Percentiles rank a stretch among this genome's conserved stretches.
Evolutionary conservation across 2,888 invertebrate genomes (phyloP).

Genomic region (Unio delphinus): DNA sequence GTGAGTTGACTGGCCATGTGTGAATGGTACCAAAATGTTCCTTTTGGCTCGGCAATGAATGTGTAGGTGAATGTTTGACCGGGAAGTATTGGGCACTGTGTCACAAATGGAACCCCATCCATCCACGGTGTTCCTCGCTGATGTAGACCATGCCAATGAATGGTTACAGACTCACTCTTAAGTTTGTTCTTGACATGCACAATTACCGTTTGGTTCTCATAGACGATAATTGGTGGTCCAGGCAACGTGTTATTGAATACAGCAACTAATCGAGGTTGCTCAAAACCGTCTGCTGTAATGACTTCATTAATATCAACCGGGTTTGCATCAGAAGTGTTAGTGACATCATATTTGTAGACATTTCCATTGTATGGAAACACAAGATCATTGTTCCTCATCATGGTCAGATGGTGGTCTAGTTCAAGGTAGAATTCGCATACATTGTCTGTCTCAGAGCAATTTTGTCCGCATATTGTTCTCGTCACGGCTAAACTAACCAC

Average conservation of each 20-base stretch:
- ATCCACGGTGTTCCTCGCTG: constrained; percentile 45
- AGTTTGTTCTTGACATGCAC: constrained; percentile 53
- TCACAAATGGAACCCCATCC: constrained; percentile 53
- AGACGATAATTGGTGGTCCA: constrained; percentile 59
- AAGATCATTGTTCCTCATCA: constrained; percentile 38
- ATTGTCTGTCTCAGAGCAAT: constrained; percentile 21
- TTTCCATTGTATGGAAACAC: constrained; percentile 38
- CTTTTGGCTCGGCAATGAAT: constrained; percentile 23
- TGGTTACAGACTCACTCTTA: constrained; percentile 33
- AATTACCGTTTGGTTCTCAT: constrained; percentile 51
- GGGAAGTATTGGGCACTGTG: constrained; percentile 52
- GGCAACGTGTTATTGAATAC: constrained; percentile 58
- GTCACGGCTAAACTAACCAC: too few relatives aligned
- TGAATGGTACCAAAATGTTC: constrained; percentile 49
- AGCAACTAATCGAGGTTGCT: constrained; percentile 37
- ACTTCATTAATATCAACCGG: constrained; percentile 43
- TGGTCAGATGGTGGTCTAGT: constrained; percentile 38
- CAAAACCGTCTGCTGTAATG: constrained; percentile 57
- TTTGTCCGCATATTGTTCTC: neutral
- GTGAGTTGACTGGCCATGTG: constrained; percentile 37
- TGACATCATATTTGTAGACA: constrained; percentile 46
- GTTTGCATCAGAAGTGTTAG: constrained; percentile 25
- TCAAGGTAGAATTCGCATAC: constrained; percentile 39
- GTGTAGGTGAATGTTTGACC: constrained; percentile 40
- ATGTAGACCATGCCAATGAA: constrained; percentile 61